Conservation (phyloP, 2,888 invertebrate genomes). For the Dione juno region DNA sequence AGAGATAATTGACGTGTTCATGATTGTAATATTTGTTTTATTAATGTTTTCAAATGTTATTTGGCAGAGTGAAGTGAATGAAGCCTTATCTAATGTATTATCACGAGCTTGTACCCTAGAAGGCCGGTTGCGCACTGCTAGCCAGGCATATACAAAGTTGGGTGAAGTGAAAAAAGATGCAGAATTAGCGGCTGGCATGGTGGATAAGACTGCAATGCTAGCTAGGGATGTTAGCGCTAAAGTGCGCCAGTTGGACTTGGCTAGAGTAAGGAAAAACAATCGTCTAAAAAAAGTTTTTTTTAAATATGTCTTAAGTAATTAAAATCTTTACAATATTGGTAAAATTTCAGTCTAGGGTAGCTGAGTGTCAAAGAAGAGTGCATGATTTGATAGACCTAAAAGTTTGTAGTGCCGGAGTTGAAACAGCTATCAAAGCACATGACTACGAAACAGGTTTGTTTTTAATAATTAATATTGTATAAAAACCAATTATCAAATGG, state of each 20-base stretch:
- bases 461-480: not conserved
- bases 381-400: slow-evolving; percentile 97
- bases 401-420: slow-evolving; percentile 98
- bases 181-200: slow-evolving; percentile 91
- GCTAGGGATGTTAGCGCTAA: slow-evolving; percentile 98
- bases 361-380: slow-evolving; percentile 96
- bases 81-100: slow-evolving; percentile 88
- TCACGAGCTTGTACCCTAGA: slow-evolving; percentile 90
- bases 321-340: not conserved
- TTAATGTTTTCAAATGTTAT: not conserved
- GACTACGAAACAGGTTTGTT: slow-evolving; percentile 93
- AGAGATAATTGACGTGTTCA: slow-evolving; percentile 23
- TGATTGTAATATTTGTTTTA: slow-evolving; percentile 9
- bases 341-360: slow-evolving; percentile 95
- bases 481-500: not conserved
- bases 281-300: not conserved
- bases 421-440: slow-evolving; percentile 95
- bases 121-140: slow-evolving; percentile 90
- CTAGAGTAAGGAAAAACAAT: slow-evolving; percentile 86
- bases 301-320: not conserved
- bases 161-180: slow-evolving; percentile 90
- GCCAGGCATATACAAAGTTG: slow-evolving; percentile 91
- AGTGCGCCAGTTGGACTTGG: slow-evolving; percentile 95
- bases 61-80: slow-evolving; percentile 86
- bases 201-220: slow-evolving; percentile 92